These are phyloP conservation scores for Puntigrus tetrazona DNA, from an alignment of 2,113 vertebrate genomes.

Conservation along the genomic window DNA sequence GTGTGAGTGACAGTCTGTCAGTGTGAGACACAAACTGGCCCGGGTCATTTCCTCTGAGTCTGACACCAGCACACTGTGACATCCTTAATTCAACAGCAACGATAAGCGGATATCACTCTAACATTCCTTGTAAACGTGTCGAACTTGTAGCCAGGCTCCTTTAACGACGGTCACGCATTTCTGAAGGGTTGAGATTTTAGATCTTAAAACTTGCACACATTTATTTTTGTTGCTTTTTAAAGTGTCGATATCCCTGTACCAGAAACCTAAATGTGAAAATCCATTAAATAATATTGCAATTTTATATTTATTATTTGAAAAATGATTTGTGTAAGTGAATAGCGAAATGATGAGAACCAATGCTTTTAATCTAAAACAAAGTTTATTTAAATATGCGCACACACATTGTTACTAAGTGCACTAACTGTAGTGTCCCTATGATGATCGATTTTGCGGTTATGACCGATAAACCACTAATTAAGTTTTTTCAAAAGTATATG, in stretches of 20 bases:
- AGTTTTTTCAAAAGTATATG: too few relatives aligned
- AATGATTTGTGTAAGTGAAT: too few relatives aligned
- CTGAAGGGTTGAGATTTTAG: not conserved
- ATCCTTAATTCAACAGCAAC: slow-evolving; percentile 37
- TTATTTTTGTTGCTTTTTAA: too few relatives aligned
- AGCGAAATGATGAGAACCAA: too few relatives aligned
- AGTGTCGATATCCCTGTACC: not conserved
- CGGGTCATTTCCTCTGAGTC: slow-evolving; percentile 41
- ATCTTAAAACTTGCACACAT: not conserved
- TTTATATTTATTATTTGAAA: too few relatives aligned
- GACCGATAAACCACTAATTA: too few relatives aligned
- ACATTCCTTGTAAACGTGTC: not conserved
- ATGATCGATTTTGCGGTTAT: too few relatives aligned
- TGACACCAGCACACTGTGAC: slow-evolving; percentile 38
- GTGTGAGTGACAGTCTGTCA: slow-evolving; percentile 48
- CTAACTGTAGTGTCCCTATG: too few relatives aligned
- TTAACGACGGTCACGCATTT: not conserved
- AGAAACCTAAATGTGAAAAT: not conserved
- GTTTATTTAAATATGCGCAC: too few relatives aligned
- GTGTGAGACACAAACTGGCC: slow-evolving; percentile 40
- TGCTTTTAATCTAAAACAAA: too few relatives aligned
- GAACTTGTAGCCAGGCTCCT: not conserved
- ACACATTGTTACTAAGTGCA: too few relatives aligned
- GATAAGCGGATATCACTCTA: not conserved
- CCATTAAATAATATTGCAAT: too few relatives aligned